Evolutionary conservation across 1,140 invertebrate genomes (phyloP).

Genomic region (Scaptomyza montana): DNA sequence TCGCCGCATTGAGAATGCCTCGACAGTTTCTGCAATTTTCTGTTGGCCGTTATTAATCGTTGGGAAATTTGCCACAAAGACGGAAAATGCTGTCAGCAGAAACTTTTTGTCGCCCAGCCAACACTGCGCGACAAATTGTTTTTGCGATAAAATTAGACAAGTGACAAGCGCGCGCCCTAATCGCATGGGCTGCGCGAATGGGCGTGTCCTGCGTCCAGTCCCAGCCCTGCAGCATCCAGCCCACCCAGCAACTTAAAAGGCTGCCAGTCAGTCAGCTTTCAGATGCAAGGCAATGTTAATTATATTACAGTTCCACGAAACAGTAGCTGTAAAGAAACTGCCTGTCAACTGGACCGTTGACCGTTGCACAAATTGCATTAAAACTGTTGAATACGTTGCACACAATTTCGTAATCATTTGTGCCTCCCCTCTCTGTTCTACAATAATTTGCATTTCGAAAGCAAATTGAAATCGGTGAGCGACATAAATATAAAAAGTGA

Average conservation of each 20-base stretch:
- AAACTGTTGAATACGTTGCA: slow-evolving; percentile 35
- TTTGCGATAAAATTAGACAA: slow-evolving; percentile 81
- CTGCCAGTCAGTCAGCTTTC: slow-evolving; percentile 57
- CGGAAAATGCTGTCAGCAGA: slow-evolving; percentile 68
- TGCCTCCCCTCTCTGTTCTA: background rate
- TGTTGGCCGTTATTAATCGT: slow-evolving; percentile 75
- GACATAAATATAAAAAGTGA: slow-evolving; percentile 75
- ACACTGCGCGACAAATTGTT: slow-evolving; percentile 75
- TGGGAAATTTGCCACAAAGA: slow-evolving; percentile 73
- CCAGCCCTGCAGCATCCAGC: slow-evolving; percentile 16
- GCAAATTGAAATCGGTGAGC: slow-evolving; percentile 73
- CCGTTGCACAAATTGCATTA: slow-evolving; percentile 64
- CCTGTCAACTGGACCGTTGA: slow-evolving; percentile 48
- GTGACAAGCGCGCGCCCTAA: slow-evolving; percentile 70
- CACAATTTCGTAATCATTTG: slow-evolving; percentile 32
- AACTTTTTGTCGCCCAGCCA: slow-evolving; percentile 50
- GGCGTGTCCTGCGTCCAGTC: slow-evolving; percentile 8
- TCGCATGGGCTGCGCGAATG: slow-evolving; percentile 42
- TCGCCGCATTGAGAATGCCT: background rate
- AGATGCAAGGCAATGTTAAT: slow-evolving; percentile 59
- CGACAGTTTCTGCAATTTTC: slow-evolving; percentile 27
- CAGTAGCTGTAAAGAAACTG: slow-evolving; percentile 11
- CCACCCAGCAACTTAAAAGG: slow-evolving; percentile 45
- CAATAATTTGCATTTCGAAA: slow-evolving; percentile 43
- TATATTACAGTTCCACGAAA: slow-evolving; percentile 48